Conservation (phyloP, 2,888 invertebrate genomes). For the Himalopsyche anomala region DNA sequence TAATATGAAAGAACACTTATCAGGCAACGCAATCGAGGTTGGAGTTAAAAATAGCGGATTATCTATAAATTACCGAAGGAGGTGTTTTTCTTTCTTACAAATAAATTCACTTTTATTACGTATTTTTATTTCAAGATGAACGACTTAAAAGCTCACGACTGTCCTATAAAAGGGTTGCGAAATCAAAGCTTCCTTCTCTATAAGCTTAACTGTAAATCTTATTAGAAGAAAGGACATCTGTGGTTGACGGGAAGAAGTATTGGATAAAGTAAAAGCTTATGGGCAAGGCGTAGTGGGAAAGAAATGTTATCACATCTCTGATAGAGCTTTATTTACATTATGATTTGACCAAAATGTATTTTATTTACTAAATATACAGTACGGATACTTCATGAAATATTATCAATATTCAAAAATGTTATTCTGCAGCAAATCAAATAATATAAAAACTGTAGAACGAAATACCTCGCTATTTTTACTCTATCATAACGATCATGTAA, state of each 20-base stretch:
- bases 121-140: conserved; percentile 20
- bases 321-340: background rate
- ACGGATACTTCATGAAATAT: no score
- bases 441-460: no score
- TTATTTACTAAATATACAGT: no score
- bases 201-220: conserved; percentile 43
- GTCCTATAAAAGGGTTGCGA: conserved; percentile 11
- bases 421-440: no score
- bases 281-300: background rate
- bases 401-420: no score
- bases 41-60: background rate
- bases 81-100: background rate
- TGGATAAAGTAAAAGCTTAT: conserved; percentile 9
- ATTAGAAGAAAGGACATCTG: conserved; percentile 32
- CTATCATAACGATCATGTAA: no score
- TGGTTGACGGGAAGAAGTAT: conserved; percentile 22
- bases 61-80: conserved; percentile 13
- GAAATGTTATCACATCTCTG: conserved; percentile 2
- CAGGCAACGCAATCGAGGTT: background rate
- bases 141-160: conserved; percentile 27
- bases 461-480: no score
- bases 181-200: conserved; percentile 28
- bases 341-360: no score
- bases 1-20: no score
- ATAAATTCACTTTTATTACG: conserved; percentile 7